Conservation (phyloP, 2,797 vertebrate genomes). For the Poeciliopsis paucimaculata region DNA sequence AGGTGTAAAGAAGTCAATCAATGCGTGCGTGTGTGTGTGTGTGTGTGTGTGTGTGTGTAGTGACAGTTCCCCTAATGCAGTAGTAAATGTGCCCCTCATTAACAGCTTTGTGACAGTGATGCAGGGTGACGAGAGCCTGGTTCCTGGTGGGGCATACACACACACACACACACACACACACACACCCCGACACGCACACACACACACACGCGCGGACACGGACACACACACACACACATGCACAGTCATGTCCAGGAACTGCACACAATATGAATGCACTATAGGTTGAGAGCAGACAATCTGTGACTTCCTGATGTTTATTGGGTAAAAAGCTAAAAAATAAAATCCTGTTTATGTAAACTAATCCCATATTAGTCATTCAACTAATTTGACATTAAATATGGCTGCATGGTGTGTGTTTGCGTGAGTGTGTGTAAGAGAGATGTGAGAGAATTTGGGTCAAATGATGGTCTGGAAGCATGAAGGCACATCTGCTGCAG, state of each 20-base stretch:
- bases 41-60: slow-evolving; percentile 68
- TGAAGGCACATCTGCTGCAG: slow-evolving; percentile 66
- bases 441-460: slow-evolving; percentile 59
- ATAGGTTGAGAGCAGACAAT: slow-evolving; percentile 6
- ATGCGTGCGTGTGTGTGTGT: slow-evolving; percentile 52
- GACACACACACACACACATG: neutral
- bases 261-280: neutral
- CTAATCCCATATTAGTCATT: neutral
- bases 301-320: neutral
- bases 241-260: slow-evolving; percentile 17
- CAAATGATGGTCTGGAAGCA: slow-evolving; percentile 57
- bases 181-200: neutral
- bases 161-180: neutral
- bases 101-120: slow-evolving; percentile 89
- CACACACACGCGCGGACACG: no score
- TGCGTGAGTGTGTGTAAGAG: neutral
- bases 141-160: slow-evolving; percentile 48
- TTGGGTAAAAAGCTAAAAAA: neutral
- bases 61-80: slow-evolving; percentile 95
- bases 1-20: neutral
- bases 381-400: neutral
- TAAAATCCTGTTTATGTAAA: neutral
- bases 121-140: slow-evolving; percentile 80
- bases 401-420: neutral
- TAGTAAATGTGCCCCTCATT: slow-evolving; percentile 91